Percentiles rank a stretch among this genome's conserved stretches.
These are phyloP conservation scores for Tinamus major DNA, from an alignment of 2,797 vertebrate genomes.

Conservation along the genomic window DNA sequence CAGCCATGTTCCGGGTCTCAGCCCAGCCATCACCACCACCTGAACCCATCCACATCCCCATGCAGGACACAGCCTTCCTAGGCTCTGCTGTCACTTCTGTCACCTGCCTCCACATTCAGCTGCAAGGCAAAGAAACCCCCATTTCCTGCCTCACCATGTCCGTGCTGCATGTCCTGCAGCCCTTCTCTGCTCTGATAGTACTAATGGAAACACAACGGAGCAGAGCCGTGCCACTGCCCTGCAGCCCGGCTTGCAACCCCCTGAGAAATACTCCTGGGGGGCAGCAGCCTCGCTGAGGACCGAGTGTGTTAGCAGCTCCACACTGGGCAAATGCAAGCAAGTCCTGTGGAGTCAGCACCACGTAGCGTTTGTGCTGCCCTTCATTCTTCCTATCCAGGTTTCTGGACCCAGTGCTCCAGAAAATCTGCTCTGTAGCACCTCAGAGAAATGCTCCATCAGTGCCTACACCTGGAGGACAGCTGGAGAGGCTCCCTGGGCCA, in stretches of 20 bases:
- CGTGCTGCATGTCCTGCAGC: accelerated
- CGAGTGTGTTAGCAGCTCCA: not conserved
- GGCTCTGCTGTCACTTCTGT: not conserved
- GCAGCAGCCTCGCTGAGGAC: not conserved
- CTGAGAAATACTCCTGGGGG: not conserved
- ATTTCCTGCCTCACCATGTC: not conserved
- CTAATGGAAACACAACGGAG: accelerated
- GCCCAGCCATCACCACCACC: not conserved
- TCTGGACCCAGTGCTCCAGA: not conserved
- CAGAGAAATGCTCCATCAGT: not conserved
- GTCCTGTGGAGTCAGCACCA: not conserved
- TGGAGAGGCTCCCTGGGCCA: not conserved
- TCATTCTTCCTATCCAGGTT: not conserved
- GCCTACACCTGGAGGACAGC: accelerated
- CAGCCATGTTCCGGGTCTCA: not conserved
- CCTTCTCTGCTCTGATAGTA: not conserved
- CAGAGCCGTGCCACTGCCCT: not conserved
- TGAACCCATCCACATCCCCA: too few species aligned
- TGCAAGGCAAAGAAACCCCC: too few species aligned
- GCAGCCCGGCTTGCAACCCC: not conserved
- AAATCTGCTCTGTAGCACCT: not conserved
- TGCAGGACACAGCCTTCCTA: not conserved
- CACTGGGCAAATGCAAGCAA: not conserved
- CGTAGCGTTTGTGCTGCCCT: accelerated
- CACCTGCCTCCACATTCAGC: not conserved